Percentiles rank a stretch among this genome's conserved stretches.
Evolutionary conservation across 2,113 vertebrate species (phyloP).

Genomic region (Gymnogyps californianus): DNA sequence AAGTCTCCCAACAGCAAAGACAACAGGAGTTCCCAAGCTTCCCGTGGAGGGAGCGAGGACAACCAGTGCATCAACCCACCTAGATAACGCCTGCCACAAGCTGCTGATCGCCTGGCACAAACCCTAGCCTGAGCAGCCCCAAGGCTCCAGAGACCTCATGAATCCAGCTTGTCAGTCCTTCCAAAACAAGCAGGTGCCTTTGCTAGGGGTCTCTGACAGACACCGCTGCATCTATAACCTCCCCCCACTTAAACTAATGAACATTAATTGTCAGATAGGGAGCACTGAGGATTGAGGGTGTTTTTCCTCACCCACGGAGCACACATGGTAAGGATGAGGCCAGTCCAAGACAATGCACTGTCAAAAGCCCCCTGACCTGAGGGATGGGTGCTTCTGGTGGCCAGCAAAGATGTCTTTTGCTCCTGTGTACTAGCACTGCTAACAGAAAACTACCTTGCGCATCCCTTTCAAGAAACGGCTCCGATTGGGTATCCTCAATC

Average conservation of each 20-base stretch:
- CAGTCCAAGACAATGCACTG: not conserved
- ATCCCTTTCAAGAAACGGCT: not conserved
- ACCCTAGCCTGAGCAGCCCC: not conserved
- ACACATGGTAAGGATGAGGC: not conserved
- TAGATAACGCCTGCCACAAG: not conserved
- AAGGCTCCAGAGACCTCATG: not conserved
- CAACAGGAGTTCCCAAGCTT: not conserved
- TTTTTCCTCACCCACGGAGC: not conserved
- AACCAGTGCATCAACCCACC: not conserved
- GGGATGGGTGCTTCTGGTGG: not conserved
- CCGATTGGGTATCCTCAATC: not conserved
- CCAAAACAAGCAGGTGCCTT: not conserved
- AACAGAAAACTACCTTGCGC: not conserved
- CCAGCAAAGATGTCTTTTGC: not conserved
- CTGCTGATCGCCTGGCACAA: fast-evolving
- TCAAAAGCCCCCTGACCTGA: not conserved
- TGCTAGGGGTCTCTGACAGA: not conserved
- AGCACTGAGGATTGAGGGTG: not conserved
- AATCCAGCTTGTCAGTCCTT: not conserved
- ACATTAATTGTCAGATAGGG: not conserved
- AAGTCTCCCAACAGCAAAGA: not conserved
- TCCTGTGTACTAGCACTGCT: not conserved
- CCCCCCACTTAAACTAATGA: not conserved
- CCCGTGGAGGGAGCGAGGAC: not conserved
- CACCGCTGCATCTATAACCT: not conserved